These are phyloP conservation scores for Sepiola atlantica DNA, from an alignment of 2,888 invertebrate species.

Conservation along the genomic window DNA sequence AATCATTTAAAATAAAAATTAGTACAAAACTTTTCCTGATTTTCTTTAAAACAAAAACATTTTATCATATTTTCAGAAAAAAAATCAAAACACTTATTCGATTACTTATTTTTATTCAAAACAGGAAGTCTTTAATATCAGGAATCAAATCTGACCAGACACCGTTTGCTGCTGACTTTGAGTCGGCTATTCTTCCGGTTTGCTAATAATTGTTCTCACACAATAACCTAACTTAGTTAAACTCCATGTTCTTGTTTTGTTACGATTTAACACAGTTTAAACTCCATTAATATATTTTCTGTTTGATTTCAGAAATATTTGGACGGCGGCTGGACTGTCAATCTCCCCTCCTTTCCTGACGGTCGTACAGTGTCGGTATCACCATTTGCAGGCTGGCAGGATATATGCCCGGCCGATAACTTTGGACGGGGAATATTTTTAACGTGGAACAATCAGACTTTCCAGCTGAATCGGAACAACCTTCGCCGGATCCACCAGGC, in stretches of 20 bases:
- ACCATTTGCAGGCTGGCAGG: constrained; percentile 96
- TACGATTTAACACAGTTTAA: not conserved
- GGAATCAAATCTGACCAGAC: too few relatives aligned
- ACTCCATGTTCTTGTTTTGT: not conserved
- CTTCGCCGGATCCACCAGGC: constrained; percentile 70
- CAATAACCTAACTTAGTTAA: not conserved
- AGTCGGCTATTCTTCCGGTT: too few relatives aligned
- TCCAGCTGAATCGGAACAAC: constrained; percentile 72
- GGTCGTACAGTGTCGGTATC: constrained; percentile 92
- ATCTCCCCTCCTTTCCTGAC: constrained; percentile 87
- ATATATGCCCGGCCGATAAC: constrained; percentile 85
- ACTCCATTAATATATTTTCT: not conserved
- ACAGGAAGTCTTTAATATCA: too few relatives aligned
- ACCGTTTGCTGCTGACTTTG: too few relatives aligned
- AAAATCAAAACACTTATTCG: too few relatives aligned
- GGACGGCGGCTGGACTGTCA: constrained; percentile 97
- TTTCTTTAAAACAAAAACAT: too few relatives aligned
- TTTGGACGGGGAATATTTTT: constrained; percentile 55
- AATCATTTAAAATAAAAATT: too few relatives aligned
- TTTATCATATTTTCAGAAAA: too few relatives aligned
- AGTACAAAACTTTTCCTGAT: too few relatives aligned
- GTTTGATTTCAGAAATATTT: constrained; percentile 80
- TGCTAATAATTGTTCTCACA: not conserved
- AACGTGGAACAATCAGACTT: constrained; percentile 59
- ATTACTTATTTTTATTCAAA: too few relatives aligned